Base-by-base conservation (phyloP, 2,797 vertebrate genomes). In the Sebastes iracundus region DNA sequence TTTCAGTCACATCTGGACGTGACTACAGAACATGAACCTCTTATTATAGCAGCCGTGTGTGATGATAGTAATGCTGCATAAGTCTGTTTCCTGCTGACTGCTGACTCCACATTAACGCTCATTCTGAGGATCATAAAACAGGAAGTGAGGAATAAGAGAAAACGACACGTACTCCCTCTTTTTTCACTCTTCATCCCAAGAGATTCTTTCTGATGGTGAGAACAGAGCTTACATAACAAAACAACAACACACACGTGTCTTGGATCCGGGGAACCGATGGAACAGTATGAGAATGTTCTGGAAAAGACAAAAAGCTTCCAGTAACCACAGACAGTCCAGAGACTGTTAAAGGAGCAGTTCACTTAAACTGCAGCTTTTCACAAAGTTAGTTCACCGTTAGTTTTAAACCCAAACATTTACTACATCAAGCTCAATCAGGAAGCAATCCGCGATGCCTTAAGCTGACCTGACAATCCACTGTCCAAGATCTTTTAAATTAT, bases 211-310 rank as follows among this genome's bases (percentile, higher is more conserved):
- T 79, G 46, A 83, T 90, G 83, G 87, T 91, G 88, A 93, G 92
- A 93, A 89, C 87, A 79, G 85, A 33, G 73, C 83, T 94, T 94
- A 91, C 72, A 87, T 89, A 95, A 94, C 79, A 92, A 93, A 87
- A 90, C 89, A 91, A 92, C 87, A 91, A 35, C 20, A 55, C 52
- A 73, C 67, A 70, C 42, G 12, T 16, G 82, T 83, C 61, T 79
- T 67, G 86, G 86, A 84, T 90, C 90, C 78, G 75, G 86, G 92
- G 75, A 90, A 88, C 82, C 77, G 2, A 75, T 68, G 82, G 76
- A 85, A 80, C 68, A 73, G 73, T 78, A 84, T 75, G 81, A 88
- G 90, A 92, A 92, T 87, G 88, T 87, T 89, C 84, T 87, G 85
- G 87, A 88, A 90, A 82, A 80, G 65, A 33, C 53, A 77, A 23